These are phyloP conservation scores for Ariopsis seemanni DNA, from an alignment of 2,113 vertebrate species.

Conservation along the genomic window DNA sequence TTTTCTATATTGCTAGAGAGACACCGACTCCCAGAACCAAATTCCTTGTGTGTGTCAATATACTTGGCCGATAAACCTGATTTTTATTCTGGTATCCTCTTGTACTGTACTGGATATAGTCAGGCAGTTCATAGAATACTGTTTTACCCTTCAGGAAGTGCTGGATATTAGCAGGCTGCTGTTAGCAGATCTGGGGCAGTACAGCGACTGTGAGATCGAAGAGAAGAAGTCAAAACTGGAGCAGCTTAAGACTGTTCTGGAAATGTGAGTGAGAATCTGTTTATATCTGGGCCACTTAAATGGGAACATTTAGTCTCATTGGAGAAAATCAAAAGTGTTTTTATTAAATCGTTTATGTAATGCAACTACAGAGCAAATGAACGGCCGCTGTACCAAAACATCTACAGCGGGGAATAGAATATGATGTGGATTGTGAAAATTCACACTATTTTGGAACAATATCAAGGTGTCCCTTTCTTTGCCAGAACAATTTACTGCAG, in stretches of 20 bases:
- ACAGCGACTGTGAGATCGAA: slow-evolving; percentile 87
- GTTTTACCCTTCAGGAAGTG: slow-evolving; percentile 80
- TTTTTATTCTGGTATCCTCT: too few relatives aligned
- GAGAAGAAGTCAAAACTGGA: slow-evolving; percentile 95
- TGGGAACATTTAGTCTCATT: neutral
- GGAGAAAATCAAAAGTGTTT: neutral
- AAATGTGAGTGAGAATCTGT: slow-evolving; percentile 82
- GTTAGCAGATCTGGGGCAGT: slow-evolving; percentile 85
- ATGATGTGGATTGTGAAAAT: neutral
- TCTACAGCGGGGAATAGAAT: neutral
- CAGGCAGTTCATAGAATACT: neutral
- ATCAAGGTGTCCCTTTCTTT: neutral
- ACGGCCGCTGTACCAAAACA: neutral
- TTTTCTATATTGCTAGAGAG: too few relatives aligned
- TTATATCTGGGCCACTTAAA: slow-evolving; percentile 36
- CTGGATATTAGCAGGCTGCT: slow-evolving; percentile 92
- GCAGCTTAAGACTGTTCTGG: slow-evolving; percentile 94
- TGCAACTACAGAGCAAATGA: neutral
- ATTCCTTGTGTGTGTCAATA: too few relatives aligned
- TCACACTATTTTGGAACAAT: neutral
- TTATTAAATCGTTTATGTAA: neutral
- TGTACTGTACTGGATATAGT: neutral
- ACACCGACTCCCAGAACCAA: too few relatives aligned
- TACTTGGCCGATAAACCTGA: too few relatives aligned
- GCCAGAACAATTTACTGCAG: neutral